phyloP scores from a whole-genome alignment of 2,888 invertebrate species.

The Yponomeuta sedellus region DNA sequence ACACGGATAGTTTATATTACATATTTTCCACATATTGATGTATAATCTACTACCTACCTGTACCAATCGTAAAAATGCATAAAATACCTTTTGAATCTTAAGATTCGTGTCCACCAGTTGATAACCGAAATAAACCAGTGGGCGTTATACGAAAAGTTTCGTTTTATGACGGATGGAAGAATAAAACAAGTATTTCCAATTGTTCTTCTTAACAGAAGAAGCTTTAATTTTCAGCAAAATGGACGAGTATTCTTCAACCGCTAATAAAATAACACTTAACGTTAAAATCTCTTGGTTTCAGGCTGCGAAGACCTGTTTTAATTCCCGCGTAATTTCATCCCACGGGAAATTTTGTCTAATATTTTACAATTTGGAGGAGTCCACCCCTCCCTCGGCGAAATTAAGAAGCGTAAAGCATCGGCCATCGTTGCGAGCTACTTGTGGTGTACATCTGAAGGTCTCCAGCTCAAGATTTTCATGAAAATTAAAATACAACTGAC shows the following conservation, averaged over 20 bases:
- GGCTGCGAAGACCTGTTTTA: slow-evolving; percentile 26
- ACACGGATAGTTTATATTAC: too few relatives aligned
- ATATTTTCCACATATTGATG: too few relatives aligned
- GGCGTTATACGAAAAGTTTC: too few relatives aligned
- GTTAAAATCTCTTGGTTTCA: background rate
- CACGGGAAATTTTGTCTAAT: slow-evolving; percentile 9
- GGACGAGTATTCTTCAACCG: background rate
- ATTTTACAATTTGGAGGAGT: background rate
- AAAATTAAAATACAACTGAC: too few relatives aligned
- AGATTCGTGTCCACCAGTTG: too few relatives aligned
- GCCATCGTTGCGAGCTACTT: slow-evolving; percentile 2
- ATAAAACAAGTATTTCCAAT: background rate
- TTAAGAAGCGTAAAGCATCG: slow-evolving; percentile 12
- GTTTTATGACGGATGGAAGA: too few relatives aligned
- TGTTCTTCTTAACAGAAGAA: background rate
- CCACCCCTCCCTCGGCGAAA: background rate
- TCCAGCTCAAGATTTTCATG: too few relatives aligned
- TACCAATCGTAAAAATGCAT: too few relatives aligned
- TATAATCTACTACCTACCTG: too few relatives aligned
- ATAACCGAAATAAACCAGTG: too few relatives aligned
- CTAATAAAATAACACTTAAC: background rate
- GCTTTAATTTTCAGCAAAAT: background rate
- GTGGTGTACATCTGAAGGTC: background rate
- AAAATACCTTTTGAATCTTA: too few relatives aligned
- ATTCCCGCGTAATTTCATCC: slow-evolving; percentile 48